Base-by-base conservation (phyloP, 2,797 vertebrate species). In the Halcyon chelicuti region DNA sequence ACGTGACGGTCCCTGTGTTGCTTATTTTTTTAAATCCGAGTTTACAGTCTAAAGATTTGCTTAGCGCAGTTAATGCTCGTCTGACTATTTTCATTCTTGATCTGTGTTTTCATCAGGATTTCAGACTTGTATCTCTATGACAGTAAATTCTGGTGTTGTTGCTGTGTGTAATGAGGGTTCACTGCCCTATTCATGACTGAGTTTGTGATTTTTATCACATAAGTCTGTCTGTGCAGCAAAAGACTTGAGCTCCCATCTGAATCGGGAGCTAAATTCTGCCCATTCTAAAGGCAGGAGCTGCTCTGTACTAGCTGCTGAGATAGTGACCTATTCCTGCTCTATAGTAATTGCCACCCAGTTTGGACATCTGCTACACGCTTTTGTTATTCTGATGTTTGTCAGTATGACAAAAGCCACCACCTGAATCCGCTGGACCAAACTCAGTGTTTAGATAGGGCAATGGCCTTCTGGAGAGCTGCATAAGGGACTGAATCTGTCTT, bases 41-140 rank as follows among this genome's bases (percentile, higher is more conserved):
- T 78, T 88, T 90, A 23, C 58, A 72, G 65, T 72, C 73, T 88
- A 46, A 90, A 95, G 87, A 78, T 66, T 86, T 95, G 73, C 93
- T 76, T 90, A 88, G 86, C 82, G 63, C 51, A 57, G 76, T 90
- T 86, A 91, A 86, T 90, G 77, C 91, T 95, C 26, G 44, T 92
- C 62, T 90, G 93, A 77, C 83, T 87, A 76, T 90, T 49, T 1
- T 66, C 58, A 35, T 47, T 90, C 89, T 93, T 90, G 44, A 91
- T 97, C 91, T 93, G 82, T 77, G 66, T 93, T 96, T 96, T 84
- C 79, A 68, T 75, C 54, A 78, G 75, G 82, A 54, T 93, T 86
- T 93, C 87, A 83, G 85, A 60, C 85, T 63, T 76, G 62, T 66
- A 55, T 83, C 66, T 91, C 73, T 86, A 19, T 44, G 91, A 62